Evolutionary conservation across 1,140 invertebrate genomes (phyloP).

Genomic region (Drosophila santomea): DNA sequence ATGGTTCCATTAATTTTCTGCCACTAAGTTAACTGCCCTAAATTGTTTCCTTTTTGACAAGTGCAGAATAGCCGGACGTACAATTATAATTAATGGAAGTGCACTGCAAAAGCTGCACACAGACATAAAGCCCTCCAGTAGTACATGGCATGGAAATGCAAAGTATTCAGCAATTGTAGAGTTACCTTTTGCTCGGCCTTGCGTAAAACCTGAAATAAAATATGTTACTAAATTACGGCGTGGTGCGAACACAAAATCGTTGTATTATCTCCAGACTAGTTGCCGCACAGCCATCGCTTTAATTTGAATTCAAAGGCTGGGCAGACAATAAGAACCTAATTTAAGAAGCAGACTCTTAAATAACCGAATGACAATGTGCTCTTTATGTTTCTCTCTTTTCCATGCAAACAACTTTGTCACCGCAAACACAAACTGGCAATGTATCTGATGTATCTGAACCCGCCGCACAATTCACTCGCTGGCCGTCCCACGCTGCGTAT

Average conservation of each 20-base stretch:
- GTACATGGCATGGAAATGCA: slow-evolving; percentile 12
- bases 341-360: not conserved
- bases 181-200: slow-evolving; percentile 3
- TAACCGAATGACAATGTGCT: slow-evolving; percentile 12
- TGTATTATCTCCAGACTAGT: not conserved
- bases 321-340: not conserved
- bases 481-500: slow-evolving; percentile 63
- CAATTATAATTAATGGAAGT: slow-evolving; percentile 79
- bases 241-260: not conserved
- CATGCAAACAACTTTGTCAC: slow-evolving; percentile 42
- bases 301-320: not conserved
- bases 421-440: slow-evolving; percentile 23
- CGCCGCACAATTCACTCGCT: slow-evolving; percentile 56
- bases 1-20: slow-evolving; percentile 1
- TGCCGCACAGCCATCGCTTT: not conserved
- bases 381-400: slow-evolving; percentile 2
- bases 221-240: slow-evolving; percentile 7
- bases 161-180: slow-evolving; percentile 14
- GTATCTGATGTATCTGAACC: slow-evolving; percentile 58
- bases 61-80: slow-evolving; percentile 67
- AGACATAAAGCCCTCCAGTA: slow-evolving; percentile 28
- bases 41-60: slow-evolving; percentile 36
- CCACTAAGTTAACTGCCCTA: slow-evolving; percentile 3
- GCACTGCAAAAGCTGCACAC: slow-evolving; percentile 39
- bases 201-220: not conserved